Evolutionary conservation across 2,113 vertebrate genomes (phyloP).

Genomic region (Hoplias malabaricus): DNA sequence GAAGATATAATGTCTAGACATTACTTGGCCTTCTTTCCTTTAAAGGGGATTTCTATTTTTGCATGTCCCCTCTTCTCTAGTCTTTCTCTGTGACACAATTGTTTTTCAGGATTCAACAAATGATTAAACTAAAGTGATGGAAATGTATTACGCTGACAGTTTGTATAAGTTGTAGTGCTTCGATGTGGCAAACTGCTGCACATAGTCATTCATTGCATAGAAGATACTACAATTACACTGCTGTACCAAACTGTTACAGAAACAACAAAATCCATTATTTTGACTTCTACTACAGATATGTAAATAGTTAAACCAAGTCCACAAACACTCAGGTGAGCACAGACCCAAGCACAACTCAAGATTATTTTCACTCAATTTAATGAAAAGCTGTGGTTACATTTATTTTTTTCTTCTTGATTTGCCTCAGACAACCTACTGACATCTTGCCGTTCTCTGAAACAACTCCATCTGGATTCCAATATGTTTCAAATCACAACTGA

Average conservation of each 20-base stretch:
- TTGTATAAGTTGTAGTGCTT: not conserved
- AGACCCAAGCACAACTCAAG: not conserved
- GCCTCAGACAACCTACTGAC: not conserved
- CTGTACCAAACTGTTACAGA: too few relatives aligned
- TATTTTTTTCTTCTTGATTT: not conserved
- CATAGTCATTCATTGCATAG: not conserved
- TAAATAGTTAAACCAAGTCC: not conserved
- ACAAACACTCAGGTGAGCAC: not conserved
- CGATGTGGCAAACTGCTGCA: not conserved
- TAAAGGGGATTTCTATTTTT: not conserved
- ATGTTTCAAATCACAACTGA: not conserved
- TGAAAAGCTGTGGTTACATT: not conserved
- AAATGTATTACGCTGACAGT: not conserved
- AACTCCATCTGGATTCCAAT: not conserved
- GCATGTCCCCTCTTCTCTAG: not conserved
- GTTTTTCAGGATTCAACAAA: not conserved
- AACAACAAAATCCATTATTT: too few relatives aligned
- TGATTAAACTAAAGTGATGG: not conserved
- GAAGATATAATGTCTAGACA: constrained; percentile 36
- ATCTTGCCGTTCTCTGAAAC: not conserved
- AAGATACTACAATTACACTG: not conserved
- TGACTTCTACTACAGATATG: not conserved
- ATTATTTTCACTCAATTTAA: not conserved
- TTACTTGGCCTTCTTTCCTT: not conserved
- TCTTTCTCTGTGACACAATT: not conserved